These are phyloP conservation scores for Tetraneura akinire DNA, from an alignment of 1,140 invertebrate species.

Conservation along the genomic window DNA sequence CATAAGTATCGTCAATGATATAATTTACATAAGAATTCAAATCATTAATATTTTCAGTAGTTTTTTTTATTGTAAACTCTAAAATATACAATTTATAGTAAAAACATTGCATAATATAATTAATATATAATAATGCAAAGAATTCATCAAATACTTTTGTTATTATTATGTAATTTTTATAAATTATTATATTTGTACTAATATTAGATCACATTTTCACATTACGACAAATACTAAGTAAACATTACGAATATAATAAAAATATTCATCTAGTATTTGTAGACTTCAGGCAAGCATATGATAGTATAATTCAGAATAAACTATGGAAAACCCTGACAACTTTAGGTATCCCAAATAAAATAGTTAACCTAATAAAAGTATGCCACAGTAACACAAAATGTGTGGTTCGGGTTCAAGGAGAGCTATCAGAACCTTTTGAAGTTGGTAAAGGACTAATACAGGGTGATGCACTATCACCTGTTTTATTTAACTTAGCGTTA, in stretches of 20 bases:
- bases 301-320: background rate
- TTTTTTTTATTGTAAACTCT: background rate
- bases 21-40: background rate
- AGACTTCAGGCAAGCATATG: constrained; percentile 29
- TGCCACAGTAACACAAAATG: background rate
- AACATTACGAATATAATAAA: constrained; percentile 6
- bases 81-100: background rate
- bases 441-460: too few relatives aligned
- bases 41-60: background rate
- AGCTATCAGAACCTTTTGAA: background rate
- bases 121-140: too few relatives aligned
- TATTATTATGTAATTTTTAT: too few relatives aligned
- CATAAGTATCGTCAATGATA: background rate
- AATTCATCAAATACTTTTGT: too few relatives aligned
- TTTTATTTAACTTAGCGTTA: background rate
- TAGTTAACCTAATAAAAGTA: background rate
- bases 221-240: constrained; percentile 12
- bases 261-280: constrained; percentile 41
- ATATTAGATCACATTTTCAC: too few relatives aligned
- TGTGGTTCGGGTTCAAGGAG: background rate
- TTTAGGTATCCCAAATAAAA: background rate
- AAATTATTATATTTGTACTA: background rate
- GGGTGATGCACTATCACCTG: background rate
- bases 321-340: background rate
- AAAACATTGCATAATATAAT: too few relatives aligned